phyloP scores from a whole-genome alignment of 2,888 invertebrate genomes.

The Campoplex nolae region DNA sequence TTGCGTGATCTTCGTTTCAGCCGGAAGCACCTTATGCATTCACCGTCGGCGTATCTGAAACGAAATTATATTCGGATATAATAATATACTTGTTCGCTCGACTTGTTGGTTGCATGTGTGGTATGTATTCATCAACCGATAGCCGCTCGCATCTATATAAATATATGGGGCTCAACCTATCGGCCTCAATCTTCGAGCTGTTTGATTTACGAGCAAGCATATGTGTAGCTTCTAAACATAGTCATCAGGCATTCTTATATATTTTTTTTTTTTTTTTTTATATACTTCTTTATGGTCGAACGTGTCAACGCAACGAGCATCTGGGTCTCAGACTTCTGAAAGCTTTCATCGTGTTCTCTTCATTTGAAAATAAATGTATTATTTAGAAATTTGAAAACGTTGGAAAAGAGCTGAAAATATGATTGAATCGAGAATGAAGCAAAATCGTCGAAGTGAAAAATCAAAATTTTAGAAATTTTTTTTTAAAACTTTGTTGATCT shows the following conservation, averaged over 20 bases:
- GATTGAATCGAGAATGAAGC: too few relatives aligned
- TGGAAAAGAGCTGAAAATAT: too few relatives aligned
- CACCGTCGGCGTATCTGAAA: conserved; percentile 86
- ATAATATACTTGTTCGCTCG: conserved; percentile 42
- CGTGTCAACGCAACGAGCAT: not conserved
- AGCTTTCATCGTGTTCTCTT: not conserved
- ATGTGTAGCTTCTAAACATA: conserved; percentile 23
- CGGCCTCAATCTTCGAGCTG: conserved; percentile 20
- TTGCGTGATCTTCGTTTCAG: conserved; percentile 87
- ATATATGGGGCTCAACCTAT: conserved; percentile 1
- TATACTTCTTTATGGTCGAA: not conserved
- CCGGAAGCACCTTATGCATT: conserved; percentile 88
- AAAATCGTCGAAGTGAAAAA: too few relatives aligned
- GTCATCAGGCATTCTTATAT: conserved; percentile 2
- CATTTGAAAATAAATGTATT: not conserved
- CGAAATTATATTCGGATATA: conserved; percentile 60
- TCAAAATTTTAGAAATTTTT: too few relatives aligned
- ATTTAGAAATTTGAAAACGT: not conserved
- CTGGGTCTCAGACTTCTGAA: not conserved
- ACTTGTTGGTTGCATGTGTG: not conserved
- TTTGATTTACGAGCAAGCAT: conserved; percentile 33
- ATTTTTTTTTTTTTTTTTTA: not conserved
- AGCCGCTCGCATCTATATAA: not conserved
- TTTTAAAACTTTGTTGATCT: too few relatives aligned
- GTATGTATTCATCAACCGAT: conserved; percentile 5